phyloP scores from a whole-genome alignment of 2,888 invertebrate genomes.

The Drosophila nr. perissopoda region DNA sequence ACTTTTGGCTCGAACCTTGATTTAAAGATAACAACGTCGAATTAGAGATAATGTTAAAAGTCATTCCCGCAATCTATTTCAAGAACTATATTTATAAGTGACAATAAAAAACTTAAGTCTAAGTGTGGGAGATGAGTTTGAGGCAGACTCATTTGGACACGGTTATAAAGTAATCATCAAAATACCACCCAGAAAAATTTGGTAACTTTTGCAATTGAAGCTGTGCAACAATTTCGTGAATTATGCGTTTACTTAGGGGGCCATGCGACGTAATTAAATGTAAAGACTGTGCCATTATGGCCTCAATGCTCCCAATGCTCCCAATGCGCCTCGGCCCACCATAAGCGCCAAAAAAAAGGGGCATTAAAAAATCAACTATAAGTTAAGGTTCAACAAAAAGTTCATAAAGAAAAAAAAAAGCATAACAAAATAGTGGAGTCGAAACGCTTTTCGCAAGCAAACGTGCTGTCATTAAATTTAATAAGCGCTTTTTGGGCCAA shows the following conservation, averaged over 20 bases:
- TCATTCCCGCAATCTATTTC: background rate
- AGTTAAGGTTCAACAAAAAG: slow-evolving; percentile 44
- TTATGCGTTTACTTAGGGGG: slow-evolving; percentile 37
- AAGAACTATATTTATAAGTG: background rate
- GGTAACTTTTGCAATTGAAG: slow-evolving; percentile 53
- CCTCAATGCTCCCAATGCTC: slow-evolving; percentile 46
- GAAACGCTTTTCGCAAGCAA: slow-evolving; percentile 76
- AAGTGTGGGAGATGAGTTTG: background rate
- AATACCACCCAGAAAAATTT: slow-evolving; percentile 14
- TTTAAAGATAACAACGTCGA: background rate
- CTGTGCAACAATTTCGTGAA: slow-evolving; percentile 45
- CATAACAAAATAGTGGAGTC: slow-evolving; percentile 35
- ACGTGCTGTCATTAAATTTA: slow-evolving; percentile 82
- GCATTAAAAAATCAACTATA: slow-evolving; percentile 36
- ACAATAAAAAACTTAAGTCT: background rate
- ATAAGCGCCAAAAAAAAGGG: slow-evolving; percentile 47
- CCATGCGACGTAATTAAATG: slow-evolving; percentile 72
- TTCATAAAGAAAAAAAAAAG: slow-evolving; percentile 7
- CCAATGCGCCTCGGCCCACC: slow-evolving; percentile 60
- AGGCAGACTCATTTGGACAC: slow-evolving; percentile 2
- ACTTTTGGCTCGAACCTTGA: background rate
- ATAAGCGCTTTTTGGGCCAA: slow-evolving; percentile 80
- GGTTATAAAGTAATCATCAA: background rate
- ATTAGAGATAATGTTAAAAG: background rate
- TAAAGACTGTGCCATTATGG: slow-evolving; percentile 67